Percentiles rank a stretch among this genome's conserved stretches.
phyloP scores from a whole-genome alignment of 2,113 vertebrate genomes.

The Argyrosomus japonicus region DNA sequence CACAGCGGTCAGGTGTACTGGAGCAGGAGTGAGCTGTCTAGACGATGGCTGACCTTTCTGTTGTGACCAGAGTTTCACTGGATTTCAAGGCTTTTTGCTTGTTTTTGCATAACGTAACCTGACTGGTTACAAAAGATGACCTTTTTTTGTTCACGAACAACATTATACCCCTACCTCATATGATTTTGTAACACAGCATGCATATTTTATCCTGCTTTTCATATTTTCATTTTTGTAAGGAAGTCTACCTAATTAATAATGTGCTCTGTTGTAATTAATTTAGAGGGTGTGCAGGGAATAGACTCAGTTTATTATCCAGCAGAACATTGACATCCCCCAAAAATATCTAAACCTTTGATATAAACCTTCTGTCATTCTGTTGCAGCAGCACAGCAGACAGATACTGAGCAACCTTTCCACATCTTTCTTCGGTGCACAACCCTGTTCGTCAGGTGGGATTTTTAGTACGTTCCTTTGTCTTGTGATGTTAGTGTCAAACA shows the following conservation, averaged over 20 bases:
- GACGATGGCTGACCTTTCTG: slow-evolving; percentile 77
- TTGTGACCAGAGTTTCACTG: slow-evolving; percentile 42
- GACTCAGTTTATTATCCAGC: not conserved
- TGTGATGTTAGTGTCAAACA: slow-evolving; percentile 44
- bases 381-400: not conserved
- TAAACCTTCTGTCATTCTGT: not conserved
- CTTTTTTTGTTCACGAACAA: slow-evolving; percentile 59
- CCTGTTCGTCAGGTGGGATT: slow-evolving; percentile 24
- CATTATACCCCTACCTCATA: slow-evolving; percentile 1
- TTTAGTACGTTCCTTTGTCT: slow-evolving; percentile 13
- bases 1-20: slow-evolving; percentile 34
- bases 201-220: slow-evolving; percentile 14
- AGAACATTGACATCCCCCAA: not conserved
- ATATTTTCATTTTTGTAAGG: not conserved
- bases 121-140: slow-evolving; percentile 61
- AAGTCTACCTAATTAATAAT: slow-evolving; percentile 14
- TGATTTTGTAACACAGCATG: not conserved
- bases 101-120: slow-evolving; percentile 58
- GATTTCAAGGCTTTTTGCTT: slow-evolving; percentile 49
- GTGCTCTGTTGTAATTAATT: not conserved
- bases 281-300: not conserved
- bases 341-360: slow-evolving; percentile 6
- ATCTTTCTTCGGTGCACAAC: slow-evolving; percentile 9
- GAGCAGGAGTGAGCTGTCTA: slow-evolving; percentile 61
- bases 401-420: slow-evolving; percentile 19